Percentiles rank a stretch among this genome's conserved stretches.
Evolutionary conservation across 1,140 invertebrate species (phyloP).

Genomic region (Bombus superbus): DNA sequence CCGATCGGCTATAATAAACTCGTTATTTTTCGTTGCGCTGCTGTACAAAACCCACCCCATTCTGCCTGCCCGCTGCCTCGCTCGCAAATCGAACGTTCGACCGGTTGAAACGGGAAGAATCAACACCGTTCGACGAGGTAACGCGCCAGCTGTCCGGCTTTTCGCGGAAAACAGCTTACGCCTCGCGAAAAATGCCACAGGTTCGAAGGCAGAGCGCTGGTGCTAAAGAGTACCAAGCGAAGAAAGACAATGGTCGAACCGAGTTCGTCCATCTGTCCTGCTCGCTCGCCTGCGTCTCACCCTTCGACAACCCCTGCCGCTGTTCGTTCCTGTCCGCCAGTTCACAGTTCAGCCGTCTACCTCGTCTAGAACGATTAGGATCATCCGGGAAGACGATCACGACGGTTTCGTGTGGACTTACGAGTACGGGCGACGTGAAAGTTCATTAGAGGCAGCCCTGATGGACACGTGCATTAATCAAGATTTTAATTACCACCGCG

Average conservation of each 20-base stretch:
- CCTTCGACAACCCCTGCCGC: not conserved
- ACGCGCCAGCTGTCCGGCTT: not conserved
- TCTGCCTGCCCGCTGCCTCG: no score
- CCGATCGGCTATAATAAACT: constrained; percentile 23
- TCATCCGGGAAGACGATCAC: constrained; percentile 62
- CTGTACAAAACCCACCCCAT: not conserved
- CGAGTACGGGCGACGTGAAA: constrained; percentile 69
- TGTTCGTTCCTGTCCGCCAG: not conserved
- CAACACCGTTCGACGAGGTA: not conserved
- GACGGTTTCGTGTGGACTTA: constrained; percentile 70
- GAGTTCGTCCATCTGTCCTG: not conserved
- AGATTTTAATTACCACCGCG: constrained; percentile 81
- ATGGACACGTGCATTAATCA: constrained; percentile 82
- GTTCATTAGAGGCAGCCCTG: constrained; percentile 73
- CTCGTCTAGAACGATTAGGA: constrained; percentile 50
- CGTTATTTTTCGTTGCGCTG: constrained; percentile 25
- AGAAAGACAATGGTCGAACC: constrained; percentile 22
- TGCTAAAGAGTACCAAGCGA: not conserved
- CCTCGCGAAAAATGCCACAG: not conserved
- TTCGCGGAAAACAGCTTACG: not conserved
- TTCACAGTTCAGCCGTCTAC: not conserved
- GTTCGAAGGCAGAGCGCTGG: not conserved
- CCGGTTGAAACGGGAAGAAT: not conserved
- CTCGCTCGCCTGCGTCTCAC: not conserved
- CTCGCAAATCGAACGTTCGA: not conserved